These are phyloP conservation scores for Resseliella maxima DNA, from an alignment of 2,888 invertebrate species.

Conservation along the genomic window DNA sequence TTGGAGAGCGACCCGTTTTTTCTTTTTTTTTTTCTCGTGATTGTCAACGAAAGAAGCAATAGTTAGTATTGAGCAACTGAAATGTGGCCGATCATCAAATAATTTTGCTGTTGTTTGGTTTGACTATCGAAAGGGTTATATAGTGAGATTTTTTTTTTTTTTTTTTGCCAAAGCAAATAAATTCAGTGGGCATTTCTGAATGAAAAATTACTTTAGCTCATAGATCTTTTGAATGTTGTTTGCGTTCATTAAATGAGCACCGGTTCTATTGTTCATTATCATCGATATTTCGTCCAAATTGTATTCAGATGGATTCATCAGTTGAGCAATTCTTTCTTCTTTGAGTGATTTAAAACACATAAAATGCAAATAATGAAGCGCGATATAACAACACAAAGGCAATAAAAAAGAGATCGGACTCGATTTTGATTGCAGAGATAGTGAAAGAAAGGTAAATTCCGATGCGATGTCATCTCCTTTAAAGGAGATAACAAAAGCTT, in stretches of 20 bases:
- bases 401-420: background rate
- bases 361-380: constrained; percentile 43
- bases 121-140: too few relatives aligned
- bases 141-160: too few relatives aligned
- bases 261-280: constrained; percentile 1
- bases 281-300: background rate
- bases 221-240: background rate
- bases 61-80: too few relatives aligned
- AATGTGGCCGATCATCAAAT: too few relatives aligned
- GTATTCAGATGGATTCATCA: background rate
- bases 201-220: background rate
- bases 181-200: background rate
- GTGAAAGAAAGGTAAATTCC: background rate
- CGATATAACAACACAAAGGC: background rate
- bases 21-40: too few relatives aligned
- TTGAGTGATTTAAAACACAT: background rate
- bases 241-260: background rate
- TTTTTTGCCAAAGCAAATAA: too few relatives aligned
- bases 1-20: too few relatives aligned
- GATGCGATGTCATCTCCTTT: background rate
- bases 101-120: too few relatives aligned
- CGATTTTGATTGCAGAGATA: background rate
- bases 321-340: background rate
- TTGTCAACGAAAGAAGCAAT: too few relatives aligned
- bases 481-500: too few relatives aligned